Conservation (phyloP, 2,888 invertebrate species). For the Lithodes maja region DNA sequence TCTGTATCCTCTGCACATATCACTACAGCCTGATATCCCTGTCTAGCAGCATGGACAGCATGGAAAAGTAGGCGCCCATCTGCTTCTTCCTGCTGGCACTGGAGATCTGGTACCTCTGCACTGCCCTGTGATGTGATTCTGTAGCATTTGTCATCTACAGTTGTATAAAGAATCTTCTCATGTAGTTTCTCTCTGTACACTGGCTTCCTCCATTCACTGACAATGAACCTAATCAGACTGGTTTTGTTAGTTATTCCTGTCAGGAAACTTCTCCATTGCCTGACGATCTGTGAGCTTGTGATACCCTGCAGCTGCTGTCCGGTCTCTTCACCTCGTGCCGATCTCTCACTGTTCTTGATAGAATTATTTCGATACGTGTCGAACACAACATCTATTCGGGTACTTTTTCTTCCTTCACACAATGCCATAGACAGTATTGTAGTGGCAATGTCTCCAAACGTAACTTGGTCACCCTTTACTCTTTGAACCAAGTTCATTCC, state of each 20-base stretch:
- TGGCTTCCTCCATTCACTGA: constrained; percentile 15
- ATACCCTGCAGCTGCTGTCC: not conserved
- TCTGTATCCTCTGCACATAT: constrained; percentile 26
- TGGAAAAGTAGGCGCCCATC: constrained; percentile 19
- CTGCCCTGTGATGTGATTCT: not conserved
- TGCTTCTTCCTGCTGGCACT: constrained; percentile 17
- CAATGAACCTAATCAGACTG: constrained; percentile 2
- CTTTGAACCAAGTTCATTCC: constrained; percentile 1
- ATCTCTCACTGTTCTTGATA: constrained; percentile 7
- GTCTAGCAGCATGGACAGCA: constrained; percentile 29
- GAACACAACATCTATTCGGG: constrained; percentile 9
- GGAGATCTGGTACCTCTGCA: constrained; percentile 20
- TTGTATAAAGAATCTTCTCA: constrained; percentile 9
- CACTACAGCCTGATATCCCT: constrained; percentile 7
- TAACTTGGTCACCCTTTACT: constrained; percentile 19
- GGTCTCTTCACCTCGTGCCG: not conserved
- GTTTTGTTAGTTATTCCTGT: constrained; percentile 12
- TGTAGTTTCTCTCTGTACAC: constrained; percentile 23
- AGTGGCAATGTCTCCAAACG: not conserved
- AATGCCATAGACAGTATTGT: not conserved
- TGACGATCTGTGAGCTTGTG: not conserved
- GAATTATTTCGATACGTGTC: constrained; percentile 11
- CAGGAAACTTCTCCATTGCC: not conserved
- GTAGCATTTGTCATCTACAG: constrained; percentile 12
- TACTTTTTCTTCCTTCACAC: not conserved